These are phyloP conservation scores for Phrynocephalus vlangalii DNA, from an alignment of 2,797 vertebrate species.

Conservation along the genomic window DNA sequence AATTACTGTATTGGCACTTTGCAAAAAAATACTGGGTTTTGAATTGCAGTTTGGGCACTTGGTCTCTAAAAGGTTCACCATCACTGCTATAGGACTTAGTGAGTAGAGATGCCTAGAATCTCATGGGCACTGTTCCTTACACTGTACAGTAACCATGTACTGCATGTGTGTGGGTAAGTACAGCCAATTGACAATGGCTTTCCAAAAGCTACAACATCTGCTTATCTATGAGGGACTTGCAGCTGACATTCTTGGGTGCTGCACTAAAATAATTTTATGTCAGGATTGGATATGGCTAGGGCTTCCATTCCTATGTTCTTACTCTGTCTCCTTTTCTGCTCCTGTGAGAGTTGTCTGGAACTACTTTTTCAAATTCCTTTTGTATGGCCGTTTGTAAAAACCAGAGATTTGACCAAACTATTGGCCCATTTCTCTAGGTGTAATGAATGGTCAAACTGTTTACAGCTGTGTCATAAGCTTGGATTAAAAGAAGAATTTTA, in stretches of 20 bases:
- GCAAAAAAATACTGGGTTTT: too few species aligned
- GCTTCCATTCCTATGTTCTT: neutral
- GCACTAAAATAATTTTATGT: neutral
- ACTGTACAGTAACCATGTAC: neutral
- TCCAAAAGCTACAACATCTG: neutral
- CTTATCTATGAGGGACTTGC: neutral
- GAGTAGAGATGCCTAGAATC: neutral
- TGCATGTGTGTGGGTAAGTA: neutral
- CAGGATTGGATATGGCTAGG: conserved; percentile 7
- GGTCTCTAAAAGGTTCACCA: too few species aligned
- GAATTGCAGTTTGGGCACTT: too few species aligned
- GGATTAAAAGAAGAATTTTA: neutral
- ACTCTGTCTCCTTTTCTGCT: neutral
- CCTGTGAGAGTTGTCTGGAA: neutral
- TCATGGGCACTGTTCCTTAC: neutral
- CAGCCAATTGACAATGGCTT: neutral
- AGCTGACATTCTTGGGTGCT: neutral
- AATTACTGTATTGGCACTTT: too few species aligned
- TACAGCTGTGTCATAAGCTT: neutral
- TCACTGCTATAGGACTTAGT: neutral
- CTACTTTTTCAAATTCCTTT: neutral
- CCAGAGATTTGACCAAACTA: neutral
- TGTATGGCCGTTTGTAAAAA: neutral
- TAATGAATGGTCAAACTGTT: neutral
- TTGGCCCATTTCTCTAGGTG: neutral